Conservation (phyloP, 2,797 vertebrate genomes). For the Crocodylus rhombifer region DNA sequence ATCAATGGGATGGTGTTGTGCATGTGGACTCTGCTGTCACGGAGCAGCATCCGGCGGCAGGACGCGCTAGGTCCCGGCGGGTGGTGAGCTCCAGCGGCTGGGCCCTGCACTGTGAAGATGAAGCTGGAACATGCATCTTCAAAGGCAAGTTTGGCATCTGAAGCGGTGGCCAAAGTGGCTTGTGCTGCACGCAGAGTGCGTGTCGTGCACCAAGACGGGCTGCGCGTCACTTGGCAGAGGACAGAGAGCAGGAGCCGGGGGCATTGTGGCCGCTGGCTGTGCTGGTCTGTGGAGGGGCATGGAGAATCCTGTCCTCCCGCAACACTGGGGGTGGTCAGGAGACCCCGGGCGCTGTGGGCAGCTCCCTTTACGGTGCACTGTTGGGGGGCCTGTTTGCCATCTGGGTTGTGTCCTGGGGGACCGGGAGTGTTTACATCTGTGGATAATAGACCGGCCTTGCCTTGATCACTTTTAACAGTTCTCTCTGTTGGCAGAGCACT, state of each 20-base stretch:
- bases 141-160: constrained; percentile 51
- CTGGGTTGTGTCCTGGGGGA: not conserved
- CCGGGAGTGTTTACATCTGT: not conserved
- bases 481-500: not conserved
- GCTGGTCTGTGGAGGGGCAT: not conserved
- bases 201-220: not conserved
- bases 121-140: constrained; percentile 44
- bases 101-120: constrained; percentile 22
- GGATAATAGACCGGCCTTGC: not conserved
- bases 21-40: constrained; percentile 58
- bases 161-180: not conserved
- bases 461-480: not conserved
- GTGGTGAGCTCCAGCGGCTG: constrained; percentile 16
- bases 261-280: not conserved
- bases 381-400: not conserved
- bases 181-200: too few species aligned
- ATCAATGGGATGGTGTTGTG: constrained; percentile 74
- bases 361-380: too few species aligned
- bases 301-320: too few species aligned
- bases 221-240: not conserved
- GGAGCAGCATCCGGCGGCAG: constrained; percentile 68
- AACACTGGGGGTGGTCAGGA: too few species aligned
- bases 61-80: constrained; percentile 61
- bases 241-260: not conserved
- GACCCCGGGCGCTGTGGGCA: too few species aligned